phyloP scores from a whole-genome alignment of 2,113 vertebrate genomes.

The Elephas maximus region DNA sequence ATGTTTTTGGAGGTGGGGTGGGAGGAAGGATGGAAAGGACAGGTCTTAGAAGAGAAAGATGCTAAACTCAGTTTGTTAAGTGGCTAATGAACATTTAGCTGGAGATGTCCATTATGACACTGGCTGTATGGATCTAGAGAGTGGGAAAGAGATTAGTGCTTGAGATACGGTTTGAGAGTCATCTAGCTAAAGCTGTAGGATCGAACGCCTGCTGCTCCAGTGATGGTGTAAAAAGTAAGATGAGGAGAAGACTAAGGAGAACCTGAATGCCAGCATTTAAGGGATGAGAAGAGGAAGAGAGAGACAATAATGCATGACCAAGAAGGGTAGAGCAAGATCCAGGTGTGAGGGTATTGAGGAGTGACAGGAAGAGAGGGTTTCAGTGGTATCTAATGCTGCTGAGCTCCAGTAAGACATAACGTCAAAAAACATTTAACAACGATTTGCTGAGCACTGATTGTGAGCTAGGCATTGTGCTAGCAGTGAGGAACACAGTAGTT shows the following conservation, averaged over 20 bases:
- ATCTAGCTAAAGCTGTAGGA: background rate
- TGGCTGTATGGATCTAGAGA: background rate
- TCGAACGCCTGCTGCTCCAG: background rate
- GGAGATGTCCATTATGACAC: background rate
- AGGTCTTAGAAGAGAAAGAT: background rate
- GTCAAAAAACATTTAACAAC: background rate
- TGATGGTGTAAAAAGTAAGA: background rate
- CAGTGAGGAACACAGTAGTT: background rate
- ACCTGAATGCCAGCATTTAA: background rate
- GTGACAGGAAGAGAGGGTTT: background rate
- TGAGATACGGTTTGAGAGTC: background rate
- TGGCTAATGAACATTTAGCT: background rate
- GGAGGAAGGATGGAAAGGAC: background rate
- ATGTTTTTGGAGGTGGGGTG: background rate
- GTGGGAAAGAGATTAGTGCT: background rate
- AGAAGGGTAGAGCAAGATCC: background rate
- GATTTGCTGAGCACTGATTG: background rate
- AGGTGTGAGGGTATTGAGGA: background rate
- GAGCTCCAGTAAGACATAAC: background rate
- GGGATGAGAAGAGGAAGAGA: background rate
- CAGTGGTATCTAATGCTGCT: background rate
- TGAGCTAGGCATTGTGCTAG: background rate
- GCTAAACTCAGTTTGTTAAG: background rate
- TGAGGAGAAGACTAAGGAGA: background rate
- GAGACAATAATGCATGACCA: background rate